phyloP scores from a whole-genome alignment of 2,797 vertebrate species.

The Pantherophis vulpinus region DNA sequence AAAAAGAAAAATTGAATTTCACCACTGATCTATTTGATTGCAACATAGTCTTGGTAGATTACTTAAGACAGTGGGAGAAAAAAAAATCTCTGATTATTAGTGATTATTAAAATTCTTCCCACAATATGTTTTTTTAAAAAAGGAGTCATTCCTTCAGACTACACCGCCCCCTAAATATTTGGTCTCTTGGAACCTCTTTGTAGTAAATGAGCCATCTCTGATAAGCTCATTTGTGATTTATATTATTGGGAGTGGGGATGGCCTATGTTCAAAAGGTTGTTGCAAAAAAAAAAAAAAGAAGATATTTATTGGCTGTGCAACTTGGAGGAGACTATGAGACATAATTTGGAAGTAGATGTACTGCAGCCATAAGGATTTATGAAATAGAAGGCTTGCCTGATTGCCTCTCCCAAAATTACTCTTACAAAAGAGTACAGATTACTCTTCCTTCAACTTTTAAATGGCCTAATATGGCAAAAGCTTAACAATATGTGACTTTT shows the following conservation, averaged over 20 bases:
- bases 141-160: not conserved
- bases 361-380: conserved; percentile 23
- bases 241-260: not conserved
- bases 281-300: conserved; percentile 22
- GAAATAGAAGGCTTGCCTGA: not conserved
- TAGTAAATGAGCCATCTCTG: conserved; percentile 29
- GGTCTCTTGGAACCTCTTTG: conserved; percentile 2
- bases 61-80: not conserved
- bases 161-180: not conserved
- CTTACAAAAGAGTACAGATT: not conserved
- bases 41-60: not conserved
- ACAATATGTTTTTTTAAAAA: conserved; percentile 26
- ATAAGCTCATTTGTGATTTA: conserved; percentile 29
- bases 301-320: conserved; percentile 39
- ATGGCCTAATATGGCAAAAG: not conserved
- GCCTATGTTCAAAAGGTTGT: conserved; percentile 37
- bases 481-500: not conserved
- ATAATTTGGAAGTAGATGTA: conserved; percentile 30
- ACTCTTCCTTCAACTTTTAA: not conserved
- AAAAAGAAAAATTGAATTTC: no score
- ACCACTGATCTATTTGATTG: not conserved
- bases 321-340: conserved; percentile 21
- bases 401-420: not conserved
- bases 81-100: not conserved
- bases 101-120: not conserved